phyloP scores from a whole-genome alignment of 2,888 invertebrate genomes.

The Nezara viridula region DNA sequence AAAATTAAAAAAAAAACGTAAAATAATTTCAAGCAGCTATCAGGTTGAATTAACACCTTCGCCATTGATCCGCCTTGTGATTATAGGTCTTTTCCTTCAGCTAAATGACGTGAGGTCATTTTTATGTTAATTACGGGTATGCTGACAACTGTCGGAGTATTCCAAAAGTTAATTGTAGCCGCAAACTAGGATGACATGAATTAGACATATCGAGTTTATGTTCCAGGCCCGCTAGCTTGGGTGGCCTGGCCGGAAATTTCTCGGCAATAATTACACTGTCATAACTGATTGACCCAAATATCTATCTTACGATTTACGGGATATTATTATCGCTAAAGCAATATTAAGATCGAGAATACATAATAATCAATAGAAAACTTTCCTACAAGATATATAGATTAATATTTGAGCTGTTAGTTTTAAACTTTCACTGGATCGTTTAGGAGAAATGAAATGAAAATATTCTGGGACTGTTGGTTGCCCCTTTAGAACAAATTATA shows the following conservation, averaged over 20 bases:
- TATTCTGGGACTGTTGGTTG: too few species aligned
- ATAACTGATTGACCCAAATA: slow-evolving; percentile 34
- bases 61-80: neutral
- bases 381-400: neutral
- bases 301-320: neutral
- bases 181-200: slow-evolving; percentile 16
- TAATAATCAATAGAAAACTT: neutral
- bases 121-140: neutral
- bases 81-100: neutral
- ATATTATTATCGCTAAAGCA: neutral
- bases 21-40: neutral
- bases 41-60: neutral
- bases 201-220: neutral
- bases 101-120: neutral
- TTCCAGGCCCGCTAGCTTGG: neutral
- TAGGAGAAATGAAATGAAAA: neutral
- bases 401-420: neutral
- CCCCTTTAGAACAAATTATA: too few species aligned
- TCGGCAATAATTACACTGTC: neutral
- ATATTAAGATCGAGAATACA: neutral
- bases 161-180: neutral
- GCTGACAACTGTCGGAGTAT: slow-evolving; percentile 10
- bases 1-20: too few species aligned
- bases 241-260: neutral
- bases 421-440: neutral